Conservation (phyloP, 2,797 vertebrate species). For the Liasis olivaceus region DNA sequence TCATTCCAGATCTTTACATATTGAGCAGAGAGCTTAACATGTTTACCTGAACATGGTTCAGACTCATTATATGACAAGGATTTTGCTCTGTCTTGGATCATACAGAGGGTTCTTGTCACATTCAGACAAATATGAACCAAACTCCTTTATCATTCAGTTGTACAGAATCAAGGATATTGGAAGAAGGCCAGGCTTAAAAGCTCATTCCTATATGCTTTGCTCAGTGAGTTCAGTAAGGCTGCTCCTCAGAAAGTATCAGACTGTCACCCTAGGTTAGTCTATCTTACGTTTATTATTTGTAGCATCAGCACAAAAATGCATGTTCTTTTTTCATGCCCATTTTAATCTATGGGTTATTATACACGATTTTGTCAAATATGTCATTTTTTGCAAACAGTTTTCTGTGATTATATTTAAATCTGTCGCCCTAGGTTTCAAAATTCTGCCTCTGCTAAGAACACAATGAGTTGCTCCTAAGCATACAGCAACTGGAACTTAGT, state of each 20-base stretch:
- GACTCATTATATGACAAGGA: too few species aligned
- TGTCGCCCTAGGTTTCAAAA: background rate
- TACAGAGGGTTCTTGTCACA: too few species aligned
- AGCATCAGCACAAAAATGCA: background rate
- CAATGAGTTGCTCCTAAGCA: background rate
- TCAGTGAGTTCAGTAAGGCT: background rate
- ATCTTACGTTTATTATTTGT: background rate
- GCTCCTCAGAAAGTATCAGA: background rate
- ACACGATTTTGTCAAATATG: background rate
- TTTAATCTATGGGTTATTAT: background rate
- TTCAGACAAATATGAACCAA: background rate
- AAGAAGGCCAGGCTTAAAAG: background rate
- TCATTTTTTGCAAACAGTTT: background rate
- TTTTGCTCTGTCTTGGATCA: too few species aligned
- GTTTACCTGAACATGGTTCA: too few species aligned
- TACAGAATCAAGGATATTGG: background rate
- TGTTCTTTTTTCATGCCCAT: background rate
- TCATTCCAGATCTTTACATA: too few species aligned
- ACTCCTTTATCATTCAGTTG: background rate
- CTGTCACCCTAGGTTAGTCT: background rate
- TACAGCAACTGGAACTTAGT: background rate
- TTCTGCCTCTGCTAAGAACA: background rate
- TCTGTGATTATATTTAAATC: background rate
- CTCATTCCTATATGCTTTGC: background rate
- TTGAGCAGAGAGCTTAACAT: too few species aligned